Conservation (phyloP, 2,888 invertebrate species). For the Hirtodrosophila confusa region DNA sequence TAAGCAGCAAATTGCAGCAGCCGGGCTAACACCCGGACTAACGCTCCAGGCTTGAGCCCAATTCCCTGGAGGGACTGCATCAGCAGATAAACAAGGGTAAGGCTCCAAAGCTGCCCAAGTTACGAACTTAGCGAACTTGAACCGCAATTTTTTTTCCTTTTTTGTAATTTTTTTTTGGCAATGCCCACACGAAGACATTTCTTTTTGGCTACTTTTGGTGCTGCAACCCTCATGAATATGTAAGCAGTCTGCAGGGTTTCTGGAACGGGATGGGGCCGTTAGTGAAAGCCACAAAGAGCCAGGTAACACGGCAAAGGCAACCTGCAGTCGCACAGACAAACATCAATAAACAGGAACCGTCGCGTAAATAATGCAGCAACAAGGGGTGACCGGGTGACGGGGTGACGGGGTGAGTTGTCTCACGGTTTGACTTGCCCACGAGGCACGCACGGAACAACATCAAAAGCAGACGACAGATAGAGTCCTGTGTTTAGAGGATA, state of each 20-base stretch:
- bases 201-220: constrained; percentile 70
- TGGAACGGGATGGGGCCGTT: constrained; percentile 19
- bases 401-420: constrained; percentile 30
- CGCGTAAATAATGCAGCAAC: constrained; percentile 78
- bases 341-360: constrained; percentile 78
- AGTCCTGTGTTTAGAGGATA: constrained; percentile 49
- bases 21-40: constrained; percentile 27
- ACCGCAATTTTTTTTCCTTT: constrained; percentile 64
- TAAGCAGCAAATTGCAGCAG: constrained; percentile 67
- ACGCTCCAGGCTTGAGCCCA: constrained; percentile 32
- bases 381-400: constrained; percentile 33
- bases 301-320: constrained; percentile 61
- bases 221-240: constrained; percentile 81
- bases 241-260: constrained; percentile 60
- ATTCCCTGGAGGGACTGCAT: constrained; percentile 70
- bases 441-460: constrained; percentile 67
- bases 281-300: constrained; percentile 68
- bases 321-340: constrained; percentile 62
- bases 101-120: constrained; percentile 36
- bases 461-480: constrained; percentile 55
- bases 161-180: constrained; percentile 68
- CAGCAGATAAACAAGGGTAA: constrained; percentile 60
- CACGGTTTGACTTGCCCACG: constrained; percentile 61
- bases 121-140: constrained; percentile 77
- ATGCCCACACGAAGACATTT: constrained; percentile 63